Evolutionary conservation across 2,888 invertebrate genomes (phyloP).

Genomic region (Synergus japonicus): DNA sequence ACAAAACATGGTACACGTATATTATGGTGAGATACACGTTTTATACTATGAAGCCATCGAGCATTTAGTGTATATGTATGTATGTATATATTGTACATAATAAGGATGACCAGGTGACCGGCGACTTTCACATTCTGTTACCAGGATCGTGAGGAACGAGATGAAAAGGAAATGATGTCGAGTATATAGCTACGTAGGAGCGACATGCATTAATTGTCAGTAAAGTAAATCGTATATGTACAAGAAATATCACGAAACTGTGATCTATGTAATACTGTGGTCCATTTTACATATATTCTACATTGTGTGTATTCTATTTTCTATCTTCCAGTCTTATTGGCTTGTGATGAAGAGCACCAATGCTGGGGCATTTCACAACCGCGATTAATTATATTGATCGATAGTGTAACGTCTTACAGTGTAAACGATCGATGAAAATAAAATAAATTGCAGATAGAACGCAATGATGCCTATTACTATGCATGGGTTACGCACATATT

Average conservation of each 20-base stretch:
- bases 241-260: background rate
- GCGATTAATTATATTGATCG: conserved; percentile 12
- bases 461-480: conserved; percentile 1
- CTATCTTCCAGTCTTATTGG: background rate
- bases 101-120: conserved; percentile 60
- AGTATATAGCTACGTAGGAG: conserved; percentile 40
- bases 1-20: background rate
- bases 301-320: background rate
- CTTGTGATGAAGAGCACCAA: background rate
- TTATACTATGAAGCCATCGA: background rate
- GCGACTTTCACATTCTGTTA: conserved; percentile 62
- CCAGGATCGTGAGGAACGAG: conserved; percentile 41
- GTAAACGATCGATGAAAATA: background rate
- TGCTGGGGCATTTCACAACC: background rate
- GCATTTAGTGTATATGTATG: background rate
- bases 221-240: background rate
- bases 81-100: conserved; percentile 29
- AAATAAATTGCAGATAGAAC: background rate
- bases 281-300: background rate
- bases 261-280: background rate
- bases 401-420: conserved; percentile 5
- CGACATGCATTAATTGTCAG: conserved; percentile 30
- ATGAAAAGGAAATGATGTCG: conserved; percentile 44
- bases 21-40: conserved; percentile 4
- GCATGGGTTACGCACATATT: background rate